Percentiles rank a stretch among this genome's conserved stretches.
Evolutionary conservation across 2,113 vertebrate species (phyloP).

Genomic region (Sakesphorus luctuosus): DNA sequence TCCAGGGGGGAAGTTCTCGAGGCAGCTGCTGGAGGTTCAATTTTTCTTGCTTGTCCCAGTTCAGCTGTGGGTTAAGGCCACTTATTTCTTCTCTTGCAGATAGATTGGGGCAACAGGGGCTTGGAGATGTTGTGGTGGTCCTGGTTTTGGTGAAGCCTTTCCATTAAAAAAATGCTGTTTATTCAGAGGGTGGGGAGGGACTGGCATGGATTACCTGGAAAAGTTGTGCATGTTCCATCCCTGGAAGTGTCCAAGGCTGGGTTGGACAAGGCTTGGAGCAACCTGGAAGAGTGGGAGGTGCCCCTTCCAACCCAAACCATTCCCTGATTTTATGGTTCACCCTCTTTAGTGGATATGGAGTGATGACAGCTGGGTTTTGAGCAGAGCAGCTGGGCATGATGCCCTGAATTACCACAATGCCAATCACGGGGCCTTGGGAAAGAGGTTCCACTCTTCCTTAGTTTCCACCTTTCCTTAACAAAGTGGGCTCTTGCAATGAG

Average conservation of each 20-base stretch:
- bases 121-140: not conserved
- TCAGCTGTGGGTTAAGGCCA: not conserved
- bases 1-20: not conserved
- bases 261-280: not conserved
- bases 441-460: not conserved
- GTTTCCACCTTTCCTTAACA: not conserved
- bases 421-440: fast-evolving
- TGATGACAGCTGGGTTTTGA: not conserved
- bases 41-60: not conserved
- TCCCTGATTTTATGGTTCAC: not conserved
- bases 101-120: not conserved
- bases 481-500: not conserved
- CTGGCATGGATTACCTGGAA: not conserved
- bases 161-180: not conserved
- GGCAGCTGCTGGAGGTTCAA: not conserved
- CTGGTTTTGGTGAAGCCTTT: not conserved
- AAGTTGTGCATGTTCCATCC: not conserved
- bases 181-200: not conserved
- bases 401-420: not conserved
- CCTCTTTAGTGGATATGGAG: not conserved
- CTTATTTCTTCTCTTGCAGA: not conserved
- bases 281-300: not conserved
- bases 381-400: not conserved
- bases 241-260: not conserved
- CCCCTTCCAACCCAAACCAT: not conserved